Evolutionary conservation across 2,113 vertebrate species (phyloP).

Genomic region (Otolemur garnettii): DNA sequence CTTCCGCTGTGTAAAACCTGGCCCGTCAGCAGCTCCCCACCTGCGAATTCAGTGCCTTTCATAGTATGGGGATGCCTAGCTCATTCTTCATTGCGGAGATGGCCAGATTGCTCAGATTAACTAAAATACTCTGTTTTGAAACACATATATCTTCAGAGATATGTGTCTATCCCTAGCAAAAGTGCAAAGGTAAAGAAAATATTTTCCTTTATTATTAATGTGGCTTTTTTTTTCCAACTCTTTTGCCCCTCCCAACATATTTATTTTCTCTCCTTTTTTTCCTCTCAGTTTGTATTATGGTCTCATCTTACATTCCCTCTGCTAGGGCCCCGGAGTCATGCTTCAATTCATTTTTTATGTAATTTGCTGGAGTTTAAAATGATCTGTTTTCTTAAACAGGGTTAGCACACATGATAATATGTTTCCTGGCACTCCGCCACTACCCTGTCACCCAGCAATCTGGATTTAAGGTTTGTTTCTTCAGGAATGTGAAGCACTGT

Average conservation of each 20-base stretch:
- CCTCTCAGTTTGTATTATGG: not conserved
- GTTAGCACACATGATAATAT: constrained; percentile 49
- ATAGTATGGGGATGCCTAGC: not conserved
- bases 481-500: constrained; percentile 68
- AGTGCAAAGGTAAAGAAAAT: not conserved
- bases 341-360: constrained; percentile 39
- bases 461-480: constrained; percentile 68
- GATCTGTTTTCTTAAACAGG: constrained; percentile 66
- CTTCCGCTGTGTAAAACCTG: not conserved
- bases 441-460: constrained; percentile 35
- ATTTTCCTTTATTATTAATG: constrained; percentile 23
- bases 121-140: constrained; percentile 45
- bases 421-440: constrained; percentile 69
- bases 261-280: not conserved
- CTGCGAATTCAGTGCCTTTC: not conserved
- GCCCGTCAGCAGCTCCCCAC: not conserved
- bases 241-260: not conserved
- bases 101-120: not conserved
- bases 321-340: not conserved
- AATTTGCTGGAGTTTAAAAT: constrained; percentile 64
- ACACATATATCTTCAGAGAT: not conserved
- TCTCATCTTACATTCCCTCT: constrained; percentile 31
- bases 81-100: not conserved
- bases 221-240: not conserved
- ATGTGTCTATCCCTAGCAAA: not conserved